phyloP scores from a whole-genome alignment of 2,888 invertebrate species.

The Uloborus plumipes region DNA sequence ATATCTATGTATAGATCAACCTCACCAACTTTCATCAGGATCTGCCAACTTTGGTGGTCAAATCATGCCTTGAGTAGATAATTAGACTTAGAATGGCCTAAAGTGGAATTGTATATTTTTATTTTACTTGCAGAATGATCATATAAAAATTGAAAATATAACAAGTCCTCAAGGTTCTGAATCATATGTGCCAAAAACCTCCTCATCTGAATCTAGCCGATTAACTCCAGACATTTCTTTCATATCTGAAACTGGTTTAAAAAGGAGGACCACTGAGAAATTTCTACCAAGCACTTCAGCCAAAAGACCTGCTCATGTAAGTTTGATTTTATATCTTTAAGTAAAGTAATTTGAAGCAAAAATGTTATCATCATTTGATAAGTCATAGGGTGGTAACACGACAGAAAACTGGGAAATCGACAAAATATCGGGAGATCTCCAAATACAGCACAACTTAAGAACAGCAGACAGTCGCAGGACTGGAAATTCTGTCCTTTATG shows the following conservation, averaged over 20 bases:
- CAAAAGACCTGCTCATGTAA: conserved; percentile 48
- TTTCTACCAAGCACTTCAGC: conserved; percentile 13
- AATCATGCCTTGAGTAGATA: no score
- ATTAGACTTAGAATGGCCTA: neutral
- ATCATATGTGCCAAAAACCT: conserved; percentile 49
- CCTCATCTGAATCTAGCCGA: conserved; percentile 30
- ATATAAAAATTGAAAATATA: conserved; percentile 9
- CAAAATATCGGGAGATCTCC: no score
- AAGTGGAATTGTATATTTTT: neutral
- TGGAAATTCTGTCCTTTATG: no score
- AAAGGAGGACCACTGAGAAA: conserved; percentile 45
- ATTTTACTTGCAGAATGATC: conserved; percentile 33
- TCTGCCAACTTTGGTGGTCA: no score
- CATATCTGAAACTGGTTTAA: conserved; percentile 31
- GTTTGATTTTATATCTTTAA: conserved; percentile 10
- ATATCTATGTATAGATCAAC: no score
- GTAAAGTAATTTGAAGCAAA: no score
- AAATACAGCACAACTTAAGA: no score
- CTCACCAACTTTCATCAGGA: no score
- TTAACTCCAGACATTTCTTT: conserved; percentile 21
- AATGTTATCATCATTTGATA: no score
- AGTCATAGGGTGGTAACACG: no score
- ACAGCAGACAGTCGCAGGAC: no score
- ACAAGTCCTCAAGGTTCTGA: conserved; percentile 20
- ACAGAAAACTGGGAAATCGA: no score